Percentiles rank a stretch among this genome's conserved stretches.
phyloP scores from a whole-genome alignment of 2,888 invertebrate species.

The Bombyx huttoni region DNA sequence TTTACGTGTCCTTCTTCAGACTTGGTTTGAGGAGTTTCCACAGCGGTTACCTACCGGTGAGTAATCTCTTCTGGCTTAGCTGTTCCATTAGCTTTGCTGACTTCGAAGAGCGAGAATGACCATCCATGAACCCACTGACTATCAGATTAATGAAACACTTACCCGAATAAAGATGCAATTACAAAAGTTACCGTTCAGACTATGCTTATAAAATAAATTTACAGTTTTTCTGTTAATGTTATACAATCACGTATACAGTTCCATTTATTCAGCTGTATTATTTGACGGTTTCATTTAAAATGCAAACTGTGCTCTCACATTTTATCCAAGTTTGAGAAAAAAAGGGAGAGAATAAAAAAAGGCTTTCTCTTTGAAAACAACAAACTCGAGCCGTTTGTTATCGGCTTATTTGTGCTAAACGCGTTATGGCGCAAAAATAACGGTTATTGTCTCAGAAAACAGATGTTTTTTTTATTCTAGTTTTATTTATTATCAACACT shows the following conservation, averaged over 20 bases:
- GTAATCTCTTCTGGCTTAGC: too few relatives aligned
- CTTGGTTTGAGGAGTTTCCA: too few relatives aligned
- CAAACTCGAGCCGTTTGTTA: conserved; percentile 35
- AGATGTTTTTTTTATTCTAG: conserved; percentile 8
- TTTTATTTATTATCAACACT: neutral
- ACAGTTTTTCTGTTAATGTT: conserved; percentile 31
- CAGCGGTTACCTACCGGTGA: too few relatives aligned
- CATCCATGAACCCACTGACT: too few relatives aligned
- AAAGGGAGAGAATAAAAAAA: conserved; percentile 25
- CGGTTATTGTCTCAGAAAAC: conserved; percentile 19
- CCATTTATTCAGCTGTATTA: neutral
- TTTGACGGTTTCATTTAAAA: conserved; percentile 32
- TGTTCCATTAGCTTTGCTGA: too few relatives aligned
- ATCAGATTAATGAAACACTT: too few relatives aligned
- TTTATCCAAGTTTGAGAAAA: conserved; percentile 27
- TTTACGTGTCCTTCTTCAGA: too few relatives aligned
- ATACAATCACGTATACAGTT: conserved; percentile 11
- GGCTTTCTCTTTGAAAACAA: conserved; percentile 27
- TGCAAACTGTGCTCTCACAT: conserved; percentile 23
- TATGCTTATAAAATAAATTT: conserved; percentile 12
- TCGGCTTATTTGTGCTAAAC: conserved; percentile 39
- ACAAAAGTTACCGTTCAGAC: too few relatives aligned
- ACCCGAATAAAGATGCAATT: too few relatives aligned
- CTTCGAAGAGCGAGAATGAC: too few relatives aligned
- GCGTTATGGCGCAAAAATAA: conserved; percentile 31